phyloP scores from a whole-genome alignment of 2,797 vertebrate genomes.

The Macrochelys suwanniensis region DNA sequence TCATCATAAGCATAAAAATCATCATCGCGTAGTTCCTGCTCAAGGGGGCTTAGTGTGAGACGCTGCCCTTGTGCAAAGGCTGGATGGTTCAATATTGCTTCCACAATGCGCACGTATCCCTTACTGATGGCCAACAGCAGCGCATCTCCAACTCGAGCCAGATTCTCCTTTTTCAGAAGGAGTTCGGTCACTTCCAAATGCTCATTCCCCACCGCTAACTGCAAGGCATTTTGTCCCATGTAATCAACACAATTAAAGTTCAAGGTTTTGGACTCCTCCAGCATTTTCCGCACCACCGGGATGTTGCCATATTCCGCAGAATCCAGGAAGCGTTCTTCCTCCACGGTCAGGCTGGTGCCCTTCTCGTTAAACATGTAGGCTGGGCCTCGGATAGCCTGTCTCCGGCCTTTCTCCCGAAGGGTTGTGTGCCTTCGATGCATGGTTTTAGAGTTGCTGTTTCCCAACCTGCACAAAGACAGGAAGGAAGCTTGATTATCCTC shows the following conservation, averaged over 20 bases:
- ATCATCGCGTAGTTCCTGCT: constrained; percentile 94
- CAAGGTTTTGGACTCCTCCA: constrained; percentile 96
- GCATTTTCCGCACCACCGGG: constrained; percentile 96
- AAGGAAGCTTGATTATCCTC: background rate
- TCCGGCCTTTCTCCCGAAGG: constrained; percentile 94
- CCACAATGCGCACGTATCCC: constrained; percentile 96
- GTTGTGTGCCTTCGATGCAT: constrained; percentile 97
- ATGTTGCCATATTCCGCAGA: constrained; percentile 98
- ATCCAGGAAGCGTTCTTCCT: constrained; percentile 95
- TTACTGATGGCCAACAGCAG: constrained; percentile 95
- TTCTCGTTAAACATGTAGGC: constrained; percentile 99
- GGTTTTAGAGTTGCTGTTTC: constrained; percentile 78
- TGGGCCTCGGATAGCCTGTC: constrained; percentile 94
- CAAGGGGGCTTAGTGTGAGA: constrained; percentile 90
- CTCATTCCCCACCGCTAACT: constrained; percentile 95
- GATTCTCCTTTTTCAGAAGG: constrained; percentile 94
- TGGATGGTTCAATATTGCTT: constrained; percentile 93
- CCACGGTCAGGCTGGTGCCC: constrained; percentile 91
- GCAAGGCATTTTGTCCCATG: constrained; percentile 97
- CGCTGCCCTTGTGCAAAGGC: constrained; percentile 92
- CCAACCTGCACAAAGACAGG: constrained; percentile 81
- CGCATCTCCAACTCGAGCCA: constrained; percentile 93
- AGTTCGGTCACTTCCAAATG: constrained; percentile 96
- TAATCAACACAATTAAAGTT: constrained; percentile 98
- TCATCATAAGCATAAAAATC: constrained; percentile 97